Evolutionary conservation across 2,797 vertebrate species (phyloP).

Genomic region (Cygnus olor): DNA sequence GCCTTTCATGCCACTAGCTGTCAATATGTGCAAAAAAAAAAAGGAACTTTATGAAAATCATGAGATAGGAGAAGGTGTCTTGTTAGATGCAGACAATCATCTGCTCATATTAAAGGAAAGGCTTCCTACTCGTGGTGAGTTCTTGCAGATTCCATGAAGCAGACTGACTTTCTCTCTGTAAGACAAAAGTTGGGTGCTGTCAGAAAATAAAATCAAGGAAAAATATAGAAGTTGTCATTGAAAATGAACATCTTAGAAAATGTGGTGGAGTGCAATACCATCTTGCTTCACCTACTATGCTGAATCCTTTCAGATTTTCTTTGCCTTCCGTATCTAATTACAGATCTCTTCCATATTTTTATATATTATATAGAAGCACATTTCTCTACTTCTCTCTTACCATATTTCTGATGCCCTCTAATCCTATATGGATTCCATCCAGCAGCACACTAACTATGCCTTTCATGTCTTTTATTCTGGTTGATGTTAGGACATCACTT

Average conservation of each 20-base stretch:
- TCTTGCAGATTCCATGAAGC: neutral
- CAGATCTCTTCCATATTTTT: neutral
- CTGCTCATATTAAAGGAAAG: neutral
- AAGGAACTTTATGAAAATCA: neutral
- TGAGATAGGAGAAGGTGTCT: neutral
- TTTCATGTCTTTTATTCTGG: neutral
- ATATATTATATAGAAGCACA: neutral
- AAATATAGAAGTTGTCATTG: neutral
- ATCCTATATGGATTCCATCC: neutral
- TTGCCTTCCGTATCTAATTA: neutral
- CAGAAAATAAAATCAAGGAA: neutral
- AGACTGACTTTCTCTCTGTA: neutral
- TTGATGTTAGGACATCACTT: neutral
- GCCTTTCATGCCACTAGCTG: neutral
- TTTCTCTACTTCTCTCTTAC: neutral
- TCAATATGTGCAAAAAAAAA: neutral
- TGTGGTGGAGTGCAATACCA: neutral
- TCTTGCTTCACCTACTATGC: neutral
- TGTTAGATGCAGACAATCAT: neutral
- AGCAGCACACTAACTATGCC: rapidly evolving
- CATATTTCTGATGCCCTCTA: neutral
- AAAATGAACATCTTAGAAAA: neutral
- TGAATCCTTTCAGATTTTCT: neutral
- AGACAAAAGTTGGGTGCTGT: neutral
- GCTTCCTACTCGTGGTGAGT: neutral